Evolutionary conservation across 2,888 invertebrate genomes (phyloP), one percentile per base, ranked within the genome.

Genomic region (Xestia c-nigrum): DNA sequence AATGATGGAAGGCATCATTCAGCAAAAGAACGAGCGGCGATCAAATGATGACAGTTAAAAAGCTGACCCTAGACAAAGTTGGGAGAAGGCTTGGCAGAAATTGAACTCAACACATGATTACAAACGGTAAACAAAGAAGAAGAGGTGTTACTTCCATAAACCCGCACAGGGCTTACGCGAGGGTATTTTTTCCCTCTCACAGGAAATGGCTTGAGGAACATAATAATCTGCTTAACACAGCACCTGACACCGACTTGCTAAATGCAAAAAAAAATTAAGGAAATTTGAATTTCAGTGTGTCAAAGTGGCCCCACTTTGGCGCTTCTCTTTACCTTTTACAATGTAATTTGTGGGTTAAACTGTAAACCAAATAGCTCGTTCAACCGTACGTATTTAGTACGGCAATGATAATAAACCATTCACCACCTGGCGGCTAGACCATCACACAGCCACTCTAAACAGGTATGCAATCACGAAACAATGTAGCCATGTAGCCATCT

Each of bases 381-480:
- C 31, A 3, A 31, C 31, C 31, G 31, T 31, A 31, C 31, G 1
- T 31, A 31, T 31, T 31, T 31, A 31, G 24, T 14, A 57, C 7
- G 7, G 1, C 7, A 24, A 59, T 31, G 16, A 59, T 16, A 31
- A 31, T 61, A 61, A 61, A 19, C 59, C 19, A 19, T 61, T 61
- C 61, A 19, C 19, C 24, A 31, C 7, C 31, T 38, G 16, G 38
- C 16, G 21, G 14, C 19, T 43, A 50, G 40, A 24, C 24, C 52
- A 57, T 31, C 40, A 5, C 65, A 24, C 6, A 59, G 14, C 9
- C 46, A 31, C 21, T 46, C 21, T 7, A 55, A 40, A n/a, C 55
- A 65, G 38, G 73, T 59, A 46, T 43, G 61, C 57, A 68, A 57
- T 78, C 31, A 47, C 24, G 24, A 46, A 38, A 79, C 59, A 66